Base-by-base conservation (phyloP, 2,797 vertebrate species). In the Premnoplex brunnescens region DNA sequence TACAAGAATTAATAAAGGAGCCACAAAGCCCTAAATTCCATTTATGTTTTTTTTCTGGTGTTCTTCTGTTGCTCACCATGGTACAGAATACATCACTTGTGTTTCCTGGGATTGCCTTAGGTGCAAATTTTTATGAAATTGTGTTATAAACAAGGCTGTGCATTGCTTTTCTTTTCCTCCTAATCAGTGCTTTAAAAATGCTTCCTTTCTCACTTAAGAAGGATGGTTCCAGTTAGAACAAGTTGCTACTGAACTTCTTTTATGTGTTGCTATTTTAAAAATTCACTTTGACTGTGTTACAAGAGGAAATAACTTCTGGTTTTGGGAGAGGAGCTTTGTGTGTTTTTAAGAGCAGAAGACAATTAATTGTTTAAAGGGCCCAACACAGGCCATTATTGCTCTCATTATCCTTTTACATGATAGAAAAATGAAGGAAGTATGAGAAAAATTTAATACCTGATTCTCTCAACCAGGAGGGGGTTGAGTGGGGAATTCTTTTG, bases 271-370 rank as follows among this genome's bases (percentile, higher is more conserved):
- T 26, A 46, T 12, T 91, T 78, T 54, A 32, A 54, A 74, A 64
- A 43, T 37, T 58, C 10, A 22, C 22, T 62, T 58, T 52, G 60
- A n/a, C 30, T 48, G 8, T 34, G 3, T 59, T 74, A 17, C 9
- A 15, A 43, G 39, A 74, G 15, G 34, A 63, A 87, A 59, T 30
- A 41, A 41, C 10, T 52, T 46, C 30, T 73, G 6, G 36, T 39
- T 28, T 81, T 89, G 36, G 27, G 12, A 60, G 17, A 1, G 0
- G 1, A 0, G 1, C 4, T 14, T 78, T 60, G 9, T 71, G 22
- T 55, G 8, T 77, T 67, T 77, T 41, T 62, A 72, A 77, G 71
- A 66, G 11, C 9, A 49, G n/a, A 59, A 15, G n/a, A 39, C 11
- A 26, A 43, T 44, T 15, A 34, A 22, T 67, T 55, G 5, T 58